These are phyloP conservation scores for Sorex fumeus DNA, from an alignment of 2,113 vertebrate species.

Conservation along the genomic window DNA sequence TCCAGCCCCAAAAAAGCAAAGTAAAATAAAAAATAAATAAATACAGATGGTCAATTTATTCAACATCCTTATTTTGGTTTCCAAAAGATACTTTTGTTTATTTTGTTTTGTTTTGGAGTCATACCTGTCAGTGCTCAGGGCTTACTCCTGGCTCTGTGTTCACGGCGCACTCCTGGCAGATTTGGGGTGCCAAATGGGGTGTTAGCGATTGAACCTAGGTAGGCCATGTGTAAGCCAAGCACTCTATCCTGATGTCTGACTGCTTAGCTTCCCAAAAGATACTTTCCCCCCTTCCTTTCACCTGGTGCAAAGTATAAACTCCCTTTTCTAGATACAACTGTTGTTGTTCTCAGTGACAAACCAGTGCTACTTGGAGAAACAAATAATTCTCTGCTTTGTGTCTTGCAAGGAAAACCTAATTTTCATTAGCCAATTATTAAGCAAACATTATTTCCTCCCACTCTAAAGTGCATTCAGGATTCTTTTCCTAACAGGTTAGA, in stretches of 20 bases:
- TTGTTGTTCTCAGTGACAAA: background rate
- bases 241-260: too few relatives aligned
- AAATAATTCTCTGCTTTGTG: slow-evolving; percentile 35
- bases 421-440: background rate
- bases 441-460: background rate
- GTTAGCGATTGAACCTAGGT: too few relatives aligned
- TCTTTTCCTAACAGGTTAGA: slow-evolving; percentile 11
- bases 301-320: slow-evolving; percentile 30
- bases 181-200: too few relatives aligned
- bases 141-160: too few relatives aligned
- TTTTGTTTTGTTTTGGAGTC: too few relatives aligned
- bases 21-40: too few relatives aligned
- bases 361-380: slow-evolving; percentile 4
- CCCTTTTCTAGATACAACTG: background rate
- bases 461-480: background rate
- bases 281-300: background rate
- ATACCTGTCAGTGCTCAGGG: too few relatives aligned
- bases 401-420: slow-evolving; percentile 28
- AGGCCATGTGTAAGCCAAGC: too few relatives aligned
- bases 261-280: background rate
- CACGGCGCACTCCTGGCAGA: too few relatives aligned
- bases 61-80: background rate
- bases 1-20: too few relatives aligned
- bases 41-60: background rate
- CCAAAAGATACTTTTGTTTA: background rate